Percentiles rank a stretch among this genome's conserved stretches.
phyloP scores from a whole-genome alignment of 1,140 invertebrate species.

The Frieseomelitta varia region DNA sequence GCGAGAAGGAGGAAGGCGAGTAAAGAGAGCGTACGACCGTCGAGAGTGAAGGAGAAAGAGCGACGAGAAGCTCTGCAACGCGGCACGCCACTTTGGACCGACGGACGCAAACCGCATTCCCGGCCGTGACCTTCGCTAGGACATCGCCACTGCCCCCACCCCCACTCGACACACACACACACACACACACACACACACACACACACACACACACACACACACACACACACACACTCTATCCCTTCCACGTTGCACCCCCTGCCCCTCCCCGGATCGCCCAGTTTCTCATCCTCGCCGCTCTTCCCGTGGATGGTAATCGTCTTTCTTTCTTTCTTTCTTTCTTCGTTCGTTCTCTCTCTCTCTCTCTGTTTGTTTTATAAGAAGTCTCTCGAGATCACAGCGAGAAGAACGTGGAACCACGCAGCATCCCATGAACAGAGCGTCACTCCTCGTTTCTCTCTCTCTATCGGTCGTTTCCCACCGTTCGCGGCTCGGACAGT shows the following conservation, averaged over 20 bases:
- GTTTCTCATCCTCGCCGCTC: slow-evolving; percentile 53
- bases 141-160: slow-evolving; percentile 80
- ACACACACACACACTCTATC: slow-evolving; percentile 6
- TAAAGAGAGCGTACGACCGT: slow-evolving; percentile 17
- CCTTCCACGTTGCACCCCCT: slow-evolving; percentile 39
- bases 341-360: background rate
- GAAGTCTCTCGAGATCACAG: slow-evolving; percentile 6
- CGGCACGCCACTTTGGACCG: slow-evolving; percentile 77
- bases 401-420: slow-evolving; percentile 15
- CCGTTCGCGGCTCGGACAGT: slow-evolving; percentile 14
- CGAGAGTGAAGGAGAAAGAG: background rate
- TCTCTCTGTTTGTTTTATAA: slow-evolving; percentile 22
- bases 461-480: slow-evolving; percentile 34
- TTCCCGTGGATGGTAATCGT: slow-evolving; percentile 36
- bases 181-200: too few relatives aligned
- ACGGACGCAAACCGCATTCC: slow-evolving; percentile 81
- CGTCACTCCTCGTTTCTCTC: background rate
- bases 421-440: slow-evolving; percentile 45
- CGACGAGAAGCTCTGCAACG: slow-evolving; percentile 63
- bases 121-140: slow-evolving; percentile 83
- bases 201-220: background rate
- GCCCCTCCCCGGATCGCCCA: slow-evolving; percentile 37
- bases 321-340: slow-evolving; percentile 24
- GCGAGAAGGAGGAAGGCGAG: slow-evolving; percentile 38
- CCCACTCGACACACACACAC: slow-evolving; percentile 14